A percentile compares a stretch with the other conserved stretches of the same genome.
Conservation (phyloP, 1,140 invertebrate species). For the Halyomorpha halys region DNA sequence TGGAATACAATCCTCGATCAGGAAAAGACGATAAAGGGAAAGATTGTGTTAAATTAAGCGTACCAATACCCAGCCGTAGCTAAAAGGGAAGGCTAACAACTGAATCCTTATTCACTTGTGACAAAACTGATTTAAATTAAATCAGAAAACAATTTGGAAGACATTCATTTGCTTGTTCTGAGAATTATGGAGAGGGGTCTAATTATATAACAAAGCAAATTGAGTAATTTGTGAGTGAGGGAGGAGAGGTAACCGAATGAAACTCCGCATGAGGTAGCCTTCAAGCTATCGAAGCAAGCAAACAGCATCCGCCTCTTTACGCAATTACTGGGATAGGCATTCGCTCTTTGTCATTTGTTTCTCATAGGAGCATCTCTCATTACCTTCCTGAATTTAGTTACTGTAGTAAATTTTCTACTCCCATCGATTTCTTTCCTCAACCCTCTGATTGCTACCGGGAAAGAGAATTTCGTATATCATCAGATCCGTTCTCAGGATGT, state of each 20-base stretch:
- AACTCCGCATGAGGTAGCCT: conserved; percentile 29
- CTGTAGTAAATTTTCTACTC: too few relatives aligned
- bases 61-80: neutral
- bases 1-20: too few relatives aligned
- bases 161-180: conserved; percentile 23
- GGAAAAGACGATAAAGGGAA: too few relatives aligned
- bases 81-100: neutral
- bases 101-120: conserved; percentile 11
- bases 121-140: conserved; percentile 29
- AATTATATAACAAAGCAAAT: conserved; percentile 29
- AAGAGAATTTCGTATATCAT: too few relatives aligned
- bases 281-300: conserved; percentile 30
- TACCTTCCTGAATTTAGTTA: too few relatives aligned
- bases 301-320: neutral
- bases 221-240: conserved; percentile 16
- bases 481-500: too few relatives aligned
- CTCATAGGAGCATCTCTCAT: too few relatives aligned
- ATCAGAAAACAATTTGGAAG: conserved; percentile 30
- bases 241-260: conserved; percentile 27
- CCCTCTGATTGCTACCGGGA: too few relatives aligned
- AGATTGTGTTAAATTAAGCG: too few relatives aligned
- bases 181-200: conserved; percentile 23
- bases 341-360: too few relatives aligned
- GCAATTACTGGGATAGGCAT: neutral
- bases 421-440: too few relatives aligned